These are phyloP conservation scores for Drosophila santomea DNA, from an alignment of 1,140 invertebrate species.

Conservation along the genomic window DNA sequence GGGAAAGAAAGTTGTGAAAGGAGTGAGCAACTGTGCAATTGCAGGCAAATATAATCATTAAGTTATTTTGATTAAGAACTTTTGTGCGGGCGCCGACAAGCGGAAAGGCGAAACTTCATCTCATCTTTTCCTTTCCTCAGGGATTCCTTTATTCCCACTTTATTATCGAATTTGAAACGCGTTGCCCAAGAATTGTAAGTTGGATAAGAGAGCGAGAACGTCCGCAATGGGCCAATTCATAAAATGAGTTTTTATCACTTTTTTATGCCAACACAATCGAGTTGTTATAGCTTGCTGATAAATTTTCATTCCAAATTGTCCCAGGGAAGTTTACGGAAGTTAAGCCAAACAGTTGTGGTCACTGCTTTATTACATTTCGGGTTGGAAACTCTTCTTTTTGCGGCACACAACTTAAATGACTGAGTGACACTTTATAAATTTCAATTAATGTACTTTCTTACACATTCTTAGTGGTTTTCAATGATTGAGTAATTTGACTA, in stretches of 20 bases:
- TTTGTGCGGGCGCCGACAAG: slow-evolving; percentile 49
- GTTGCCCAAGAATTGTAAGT: slow-evolving; percentile 31
- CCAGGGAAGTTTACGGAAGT: background rate
- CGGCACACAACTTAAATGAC: background rate
- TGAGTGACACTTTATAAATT: background rate
- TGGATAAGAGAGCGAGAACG: slow-evolving; percentile 2
- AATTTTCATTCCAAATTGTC: slow-evolving; percentile 9
- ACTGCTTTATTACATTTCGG: background rate
- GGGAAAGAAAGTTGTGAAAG: slow-evolving; percentile 23
- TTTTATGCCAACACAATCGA: slow-evolving; percentile 39
- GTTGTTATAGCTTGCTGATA: slow-evolving; percentile 24
- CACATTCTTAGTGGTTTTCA: background rate
- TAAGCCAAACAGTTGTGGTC: background rate
- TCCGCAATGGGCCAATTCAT: slow-evolving; percentile 14
- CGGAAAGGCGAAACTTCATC: slow-evolving; percentile 33
- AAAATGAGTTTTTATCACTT: slow-evolving; percentile 24
- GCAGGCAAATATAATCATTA: slow-evolving; percentile 79
- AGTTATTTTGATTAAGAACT: slow-evolving; percentile 82
- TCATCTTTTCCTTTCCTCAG: background rate
- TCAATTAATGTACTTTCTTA: background rate
- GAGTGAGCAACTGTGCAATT: slow-evolving; percentile 53
- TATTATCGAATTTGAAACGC: slow-evolving; percentile 46
- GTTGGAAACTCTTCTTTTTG: background rate
- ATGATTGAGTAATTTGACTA: background rate
- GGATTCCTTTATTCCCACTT: slow-evolving; percentile 21